Evolutionary conservation across 2,113 vertebrate species (phyloP), one percentile per base, ranked within the genome.

Genomic region (Microcebus ravelobensis): DNA sequence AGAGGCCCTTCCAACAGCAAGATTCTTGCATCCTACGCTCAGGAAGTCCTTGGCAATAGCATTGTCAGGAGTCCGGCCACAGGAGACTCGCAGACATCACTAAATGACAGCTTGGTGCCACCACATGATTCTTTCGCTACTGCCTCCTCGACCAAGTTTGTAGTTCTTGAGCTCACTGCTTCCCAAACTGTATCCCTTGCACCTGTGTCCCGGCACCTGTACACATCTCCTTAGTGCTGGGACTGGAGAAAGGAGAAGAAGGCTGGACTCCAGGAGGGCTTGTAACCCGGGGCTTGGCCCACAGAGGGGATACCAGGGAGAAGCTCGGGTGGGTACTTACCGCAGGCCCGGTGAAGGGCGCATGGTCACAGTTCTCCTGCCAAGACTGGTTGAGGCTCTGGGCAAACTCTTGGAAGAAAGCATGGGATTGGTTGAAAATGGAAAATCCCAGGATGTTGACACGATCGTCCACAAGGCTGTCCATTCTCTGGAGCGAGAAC

Each of bases 291-390:
- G 0, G 23, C 27, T 17, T 45, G 42, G 31, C 15, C 17, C 50
- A 39, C 9, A 42, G 29, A 29, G 6, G 6, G 7, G 59, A 8
- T 2, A 10, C 23, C 15, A 10, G 45, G 11, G 3, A 8, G 13
- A 39, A 3, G 0, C 31, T 4, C 48, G 5, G 8, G 81, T 8
- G 8, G 17, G 36, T 20, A 99, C 99, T 99, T 96, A 99, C 99
- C 52, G 99, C 99, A 8, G 99, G 99, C 36, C 99, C 99, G 8
- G 99, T 99, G 23, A 99, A 99, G 76, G 99, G 99, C 86, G 99
- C 99, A 0, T 99, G 99, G 96, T 99, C 99, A 36, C 99, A 99
- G 98, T 99, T 99, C 98, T 99, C 99, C 97, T 99, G 99, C 99
- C 99, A 99, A 90, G 99, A 99, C 92, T 99, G 99, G 98, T 99